These are phyloP conservation scores for Akabosia matsudoensis DNA, from an alignment of 1,140 invertebrate species.

Conservation along the genomic window DNA sequence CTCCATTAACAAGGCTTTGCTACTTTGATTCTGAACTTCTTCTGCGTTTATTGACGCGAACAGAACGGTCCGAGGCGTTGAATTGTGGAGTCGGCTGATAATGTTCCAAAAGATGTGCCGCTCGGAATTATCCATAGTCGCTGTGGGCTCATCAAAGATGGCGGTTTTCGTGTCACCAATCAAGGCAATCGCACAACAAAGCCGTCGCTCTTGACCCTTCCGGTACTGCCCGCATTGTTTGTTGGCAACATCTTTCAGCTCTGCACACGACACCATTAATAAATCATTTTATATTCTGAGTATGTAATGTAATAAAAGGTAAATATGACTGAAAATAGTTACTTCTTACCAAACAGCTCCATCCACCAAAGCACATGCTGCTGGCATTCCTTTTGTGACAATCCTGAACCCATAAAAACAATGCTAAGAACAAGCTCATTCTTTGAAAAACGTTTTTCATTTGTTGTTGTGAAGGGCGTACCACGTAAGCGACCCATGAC, in stretches of 20 bases:
- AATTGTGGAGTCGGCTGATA: background rate
- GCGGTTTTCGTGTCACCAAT: background rate
- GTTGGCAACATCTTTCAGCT: conserved; percentile 1
- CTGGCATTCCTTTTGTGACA: background rate
- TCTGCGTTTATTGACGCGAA: conserved; percentile 12
- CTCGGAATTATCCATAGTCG: background rate
- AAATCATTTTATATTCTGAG: no score
- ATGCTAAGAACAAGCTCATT: no score
- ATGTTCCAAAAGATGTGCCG: conserved; percentile 5
- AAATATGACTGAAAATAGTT: no score
- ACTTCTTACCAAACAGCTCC: background rate
- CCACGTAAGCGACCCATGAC: background rate
- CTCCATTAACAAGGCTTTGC: background rate
- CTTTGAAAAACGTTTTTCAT: no score
- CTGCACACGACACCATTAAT: conserved; percentile 2
- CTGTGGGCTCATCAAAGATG: conserved; percentile 11
- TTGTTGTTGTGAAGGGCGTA: no score
- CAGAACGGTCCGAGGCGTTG: background rate
- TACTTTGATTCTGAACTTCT: background rate
- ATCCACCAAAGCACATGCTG: background rate
- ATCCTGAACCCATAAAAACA: no score
- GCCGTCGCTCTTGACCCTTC: background rate
- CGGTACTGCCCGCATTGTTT: background rate
- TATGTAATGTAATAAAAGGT: no score
- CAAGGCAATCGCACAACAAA: conserved; percentile 13